phyloP scores from a whole-genome alignment of 2,113 vertebrate species.

The Mastomys coucha region DNA sequence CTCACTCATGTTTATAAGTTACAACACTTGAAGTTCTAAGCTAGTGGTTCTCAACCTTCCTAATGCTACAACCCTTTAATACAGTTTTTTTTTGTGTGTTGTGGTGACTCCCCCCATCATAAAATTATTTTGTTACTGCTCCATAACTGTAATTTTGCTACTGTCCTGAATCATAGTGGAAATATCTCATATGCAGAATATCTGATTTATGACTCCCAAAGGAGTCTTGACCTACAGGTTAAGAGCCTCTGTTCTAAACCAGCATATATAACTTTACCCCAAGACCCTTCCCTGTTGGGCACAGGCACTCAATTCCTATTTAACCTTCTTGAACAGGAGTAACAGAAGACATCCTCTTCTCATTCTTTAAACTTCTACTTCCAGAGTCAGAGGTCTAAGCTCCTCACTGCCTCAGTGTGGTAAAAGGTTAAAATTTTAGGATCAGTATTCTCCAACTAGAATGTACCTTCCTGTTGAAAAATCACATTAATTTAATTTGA shows the following conservation, averaged over 20 bases:
- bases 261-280: not conserved
- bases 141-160: not conserved
- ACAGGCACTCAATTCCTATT: not conserved
- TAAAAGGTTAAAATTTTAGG: not conserved
- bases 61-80: not conserved
- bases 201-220: not conserved
- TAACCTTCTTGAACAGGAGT: not conserved
- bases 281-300: not conserved
- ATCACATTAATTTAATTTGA: not conserved
- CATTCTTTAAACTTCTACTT: not conserved
- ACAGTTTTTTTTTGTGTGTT: not conserved
- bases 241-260: not conserved
- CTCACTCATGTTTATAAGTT: not conserved
- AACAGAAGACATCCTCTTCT: not conserved
- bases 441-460: not conserved
- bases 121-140: not conserved
- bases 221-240: not conserved
- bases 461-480: not conserved
- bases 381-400: not conserved
- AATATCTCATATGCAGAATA: not conserved
- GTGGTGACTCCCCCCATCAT: not conserved
- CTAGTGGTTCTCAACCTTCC: not conserved
- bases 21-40: not conserved
- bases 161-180: not conserved
- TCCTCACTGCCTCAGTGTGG: not conserved